Conservation (phyloP, 2,797 vertebrate species). For the Falco berigora region DNA sequence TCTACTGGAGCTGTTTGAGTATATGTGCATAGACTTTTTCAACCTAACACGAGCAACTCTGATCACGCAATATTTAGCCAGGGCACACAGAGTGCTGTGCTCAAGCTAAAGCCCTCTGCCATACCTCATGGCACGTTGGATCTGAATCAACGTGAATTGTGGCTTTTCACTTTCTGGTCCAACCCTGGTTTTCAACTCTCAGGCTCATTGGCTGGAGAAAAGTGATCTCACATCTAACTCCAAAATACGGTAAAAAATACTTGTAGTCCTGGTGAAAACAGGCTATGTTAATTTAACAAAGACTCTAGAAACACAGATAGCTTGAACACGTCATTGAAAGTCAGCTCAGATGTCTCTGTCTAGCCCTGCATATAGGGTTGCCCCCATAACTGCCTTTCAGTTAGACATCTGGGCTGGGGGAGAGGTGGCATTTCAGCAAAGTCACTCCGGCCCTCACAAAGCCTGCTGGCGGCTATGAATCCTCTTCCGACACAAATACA, state of each 20-base stretch:
- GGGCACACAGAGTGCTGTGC: not conserved
- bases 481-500: not conserved
- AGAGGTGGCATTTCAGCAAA: not conserved
- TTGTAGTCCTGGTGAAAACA: not conserved
- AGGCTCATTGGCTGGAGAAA: not conserved
- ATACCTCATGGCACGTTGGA: accelerated
- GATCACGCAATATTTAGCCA: not conserved
- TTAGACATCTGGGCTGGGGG: not conserved
- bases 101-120: not conserved
- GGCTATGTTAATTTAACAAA: not conserved
- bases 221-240: not conserved
- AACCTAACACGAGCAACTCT: not conserved
- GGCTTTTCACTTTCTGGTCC: not conserved
- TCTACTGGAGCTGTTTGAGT: not conserved
- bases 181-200: not conserved
- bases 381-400: not conserved
- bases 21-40: not conserved
- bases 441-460: not conserved
- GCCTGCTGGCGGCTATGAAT: not conserved
- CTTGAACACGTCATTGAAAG: not conserved
- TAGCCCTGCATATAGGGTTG: not conserved
- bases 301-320: not conserved
- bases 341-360: not conserved
- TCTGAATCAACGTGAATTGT: not conserved
- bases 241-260: not conserved